Conservation (phyloP, 2,797 vertebrate species). For the Buphagus erythrorhynchus region DNA sequence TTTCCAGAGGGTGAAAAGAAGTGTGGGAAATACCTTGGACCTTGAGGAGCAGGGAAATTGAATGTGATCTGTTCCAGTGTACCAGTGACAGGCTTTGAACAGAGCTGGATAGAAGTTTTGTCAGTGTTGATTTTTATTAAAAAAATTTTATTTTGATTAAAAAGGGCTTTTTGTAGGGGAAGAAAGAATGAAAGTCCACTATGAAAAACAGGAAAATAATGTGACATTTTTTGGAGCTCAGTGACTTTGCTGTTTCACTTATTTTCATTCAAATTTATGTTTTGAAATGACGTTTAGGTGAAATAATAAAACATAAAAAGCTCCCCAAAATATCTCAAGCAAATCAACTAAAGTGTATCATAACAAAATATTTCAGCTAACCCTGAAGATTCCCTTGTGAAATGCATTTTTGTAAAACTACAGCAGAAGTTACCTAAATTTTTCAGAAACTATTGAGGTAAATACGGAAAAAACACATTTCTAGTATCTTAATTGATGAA, state of each 20-base stretch:
- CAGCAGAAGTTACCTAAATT: background rate
- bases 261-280: background rate
- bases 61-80: background rate
- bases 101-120: background rate
- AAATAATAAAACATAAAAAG: background rate
- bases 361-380: background rate
- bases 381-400: background rate
- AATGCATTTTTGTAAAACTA: background rate
- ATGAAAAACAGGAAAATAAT: background rate
- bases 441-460: background rate
- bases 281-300: background rate
- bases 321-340: background rate
- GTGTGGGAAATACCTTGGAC: background rate
- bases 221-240: background rate
- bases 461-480: rapidly evolving
- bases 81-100: background rate
- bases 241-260: background rate
- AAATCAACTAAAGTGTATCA: background rate
- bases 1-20: background rate
- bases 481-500: background rate
- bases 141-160: background rate
- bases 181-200: background rate
- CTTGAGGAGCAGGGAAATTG: background rate
- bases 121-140: background rate
- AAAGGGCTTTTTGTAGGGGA: background rate